A percentile compares a stretch with the other conserved stretches of the same genome.
Conservation (phyloP, 2,888 invertebrate species). For the Nephrotoma appendiculata region DNA sequence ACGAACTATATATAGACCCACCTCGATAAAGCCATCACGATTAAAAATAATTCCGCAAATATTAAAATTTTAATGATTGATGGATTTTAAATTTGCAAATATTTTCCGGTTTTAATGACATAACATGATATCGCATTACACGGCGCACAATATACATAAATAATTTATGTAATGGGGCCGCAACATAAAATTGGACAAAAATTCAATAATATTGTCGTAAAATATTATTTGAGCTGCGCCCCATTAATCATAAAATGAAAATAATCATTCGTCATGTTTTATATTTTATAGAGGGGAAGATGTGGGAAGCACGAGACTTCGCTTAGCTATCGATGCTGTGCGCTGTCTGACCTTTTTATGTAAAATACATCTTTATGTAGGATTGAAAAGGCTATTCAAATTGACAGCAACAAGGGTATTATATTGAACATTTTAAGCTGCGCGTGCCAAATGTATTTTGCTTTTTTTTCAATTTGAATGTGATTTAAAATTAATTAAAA, state of each 20-base stretch:
- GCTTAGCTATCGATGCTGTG: too few relatives aligned
- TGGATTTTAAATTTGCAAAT: neutral
- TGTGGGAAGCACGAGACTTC: too few relatives aligned
- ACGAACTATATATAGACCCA: neutral
- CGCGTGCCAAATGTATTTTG: too few relatives aligned
- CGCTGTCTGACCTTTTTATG: too few relatives aligned
- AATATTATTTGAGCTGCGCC: neutral
- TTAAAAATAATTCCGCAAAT: neutral
- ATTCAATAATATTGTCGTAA: neutral
- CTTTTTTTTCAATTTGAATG: too few relatives aligned
- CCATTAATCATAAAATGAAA: neutral
- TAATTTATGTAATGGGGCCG: neutral
- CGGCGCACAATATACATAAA: neutral
- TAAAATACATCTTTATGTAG: too few relatives aligned
- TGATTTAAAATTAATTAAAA: too few relatives aligned
- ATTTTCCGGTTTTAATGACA: neutral
- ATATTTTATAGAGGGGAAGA: too few relatives aligned
- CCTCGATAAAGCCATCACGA: neutral
- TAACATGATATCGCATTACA: neutral
- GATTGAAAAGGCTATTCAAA: too few relatives aligned
- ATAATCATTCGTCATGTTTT: too few relatives aligned
- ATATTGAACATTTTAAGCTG: too few relatives aligned
- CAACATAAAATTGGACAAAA: neutral
- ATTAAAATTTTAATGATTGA: neutral
- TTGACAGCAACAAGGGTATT: too few relatives aligned